Percentiles rank a stretch among this genome's conserved stretches.
phyloP scores from a whole-genome alignment of 2,888 invertebrate species.

The Leptura quadrifasciata region DNA sequence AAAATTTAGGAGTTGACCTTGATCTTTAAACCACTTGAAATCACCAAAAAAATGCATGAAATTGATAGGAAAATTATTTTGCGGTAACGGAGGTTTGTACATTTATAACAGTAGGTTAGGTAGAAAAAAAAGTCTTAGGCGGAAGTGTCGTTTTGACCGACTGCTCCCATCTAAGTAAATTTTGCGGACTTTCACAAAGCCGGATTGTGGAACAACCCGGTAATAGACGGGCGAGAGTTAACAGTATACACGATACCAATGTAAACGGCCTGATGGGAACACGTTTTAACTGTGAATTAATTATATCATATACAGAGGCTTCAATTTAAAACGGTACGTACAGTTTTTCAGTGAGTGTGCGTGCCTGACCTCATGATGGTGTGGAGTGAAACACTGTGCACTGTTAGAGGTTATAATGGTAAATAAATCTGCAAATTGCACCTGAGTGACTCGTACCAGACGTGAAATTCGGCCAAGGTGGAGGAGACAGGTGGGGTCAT shows the following conservation, averaged over 20 bases:
- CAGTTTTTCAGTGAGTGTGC: conserved; percentile 30
- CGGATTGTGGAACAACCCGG: not conserved
- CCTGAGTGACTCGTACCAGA: conserved; percentile 20
- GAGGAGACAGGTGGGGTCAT: conserved; percentile 23
- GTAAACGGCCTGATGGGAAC: conserved; percentile 1
- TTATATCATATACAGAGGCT: conserved; percentile 23
- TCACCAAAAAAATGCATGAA: not conserved
- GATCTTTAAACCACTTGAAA: not conserved
- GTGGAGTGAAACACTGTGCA: conserved; percentile 29
- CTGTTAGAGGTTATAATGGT: conserved; percentile 33
- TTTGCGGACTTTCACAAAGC: conserved; percentile 19
- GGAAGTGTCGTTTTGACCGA: not conserved
- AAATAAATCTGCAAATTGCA: conserved; percentile 35
- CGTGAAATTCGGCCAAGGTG: conserved; percentile 34
- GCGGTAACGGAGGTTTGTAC: too few relatives aligned
- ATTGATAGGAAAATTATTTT: not conserved
- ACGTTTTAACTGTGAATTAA: not conserved
- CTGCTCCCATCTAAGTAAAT: not conserved
- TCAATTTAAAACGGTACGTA: conserved; percentile 33
- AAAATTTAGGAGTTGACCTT: not conserved
- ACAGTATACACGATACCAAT: conserved; percentile 11
- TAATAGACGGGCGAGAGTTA: not conserved
- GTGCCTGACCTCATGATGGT: conserved; percentile 30
- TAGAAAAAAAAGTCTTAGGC: not conserved
- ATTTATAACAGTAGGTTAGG: too few relatives aligned